Evolutionary conservation across 2,888 invertebrate genomes (phyloP), one percentile per base, ranked within the genome.

Genomic region (Cordylochernes scorpioides): DNA sequence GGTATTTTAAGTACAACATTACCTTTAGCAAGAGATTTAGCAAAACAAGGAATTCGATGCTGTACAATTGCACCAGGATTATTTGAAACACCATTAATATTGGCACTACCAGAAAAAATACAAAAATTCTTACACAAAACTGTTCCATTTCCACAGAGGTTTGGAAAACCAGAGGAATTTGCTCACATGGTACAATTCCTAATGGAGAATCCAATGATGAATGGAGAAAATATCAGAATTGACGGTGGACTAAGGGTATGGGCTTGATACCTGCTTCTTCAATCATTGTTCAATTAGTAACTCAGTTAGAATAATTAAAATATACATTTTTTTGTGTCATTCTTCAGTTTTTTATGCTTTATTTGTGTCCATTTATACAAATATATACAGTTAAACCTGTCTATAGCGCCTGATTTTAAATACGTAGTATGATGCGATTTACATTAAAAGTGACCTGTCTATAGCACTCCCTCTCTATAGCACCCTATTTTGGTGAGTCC

Each of bases 1-100:
- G 94, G 71, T 0, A 67, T 97, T 18, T 75, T 71, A 13, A 71
- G 75, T 4, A 86, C 97, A 84, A 94, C 94, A 0, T 54, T 97
- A 39, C 94, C 94, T 0, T 60, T 94, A 40, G 88, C 94, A 1
- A 65, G 94, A 38, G 97, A 97, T 54, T 58, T 97, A 17, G 62
- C 73, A 3, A 52, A 61, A 1, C 65, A 38, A 22, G 80, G 80
- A 8, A 80, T 82, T 26, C 58, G 77, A 41, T 69, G 75, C 13
- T 64, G 69, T 25, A 69, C 73, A 2, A 67, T 80, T 45, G 74
- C 75, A n/a, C 75, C 78, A 41, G 72, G 77, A 43, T n/a, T 27
- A 6, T 84, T 86, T 54, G 68, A 73, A 39, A 88, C 88, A 0
- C 86, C 84, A 0, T 57, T 88, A 44, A 48, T 78, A 29, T 48